Evolutionary conservation across 2,113 vertebrate species (phyloP).

Genomic region (Erythrocebus patas): DNA sequence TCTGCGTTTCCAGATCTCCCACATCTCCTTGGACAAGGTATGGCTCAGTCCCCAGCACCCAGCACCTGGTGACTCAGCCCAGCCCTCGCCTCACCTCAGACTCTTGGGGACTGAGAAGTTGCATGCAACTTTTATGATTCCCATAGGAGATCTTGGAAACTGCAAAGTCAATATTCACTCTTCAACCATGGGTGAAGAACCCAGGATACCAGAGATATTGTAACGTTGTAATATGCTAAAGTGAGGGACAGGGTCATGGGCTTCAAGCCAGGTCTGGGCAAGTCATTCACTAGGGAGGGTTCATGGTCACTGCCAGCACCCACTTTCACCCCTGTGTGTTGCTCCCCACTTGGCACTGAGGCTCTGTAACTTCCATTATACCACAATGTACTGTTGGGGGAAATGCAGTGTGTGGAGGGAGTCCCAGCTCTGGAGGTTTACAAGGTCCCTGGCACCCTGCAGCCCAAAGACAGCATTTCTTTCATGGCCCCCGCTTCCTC

Average conservation of each 20-base stretch:
- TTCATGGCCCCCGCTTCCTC: background rate
- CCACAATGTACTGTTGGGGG: background rate
- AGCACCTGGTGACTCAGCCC: background rate
- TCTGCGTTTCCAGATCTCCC: constrained; percentile 93
- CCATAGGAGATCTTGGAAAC: background rate
- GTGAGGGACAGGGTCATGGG: background rate
- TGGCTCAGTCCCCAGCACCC: background rate
- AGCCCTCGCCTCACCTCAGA: background rate
- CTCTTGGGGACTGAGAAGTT: background rate
- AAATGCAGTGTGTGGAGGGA: background rate
- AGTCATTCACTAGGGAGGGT: background rate
- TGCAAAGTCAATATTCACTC: background rate
- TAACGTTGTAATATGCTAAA: background rate
- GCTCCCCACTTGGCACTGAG: background rate
- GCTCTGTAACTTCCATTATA: too few relatives aligned
- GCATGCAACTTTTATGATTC: background rate
- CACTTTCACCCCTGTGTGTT: accelerated
- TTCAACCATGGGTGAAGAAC: background rate
- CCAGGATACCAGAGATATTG: background rate
- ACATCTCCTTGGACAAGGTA: constrained; percentile 91
- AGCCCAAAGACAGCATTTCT: background rate
- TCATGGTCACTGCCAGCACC: background rate
- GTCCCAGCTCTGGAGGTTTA: background rate
- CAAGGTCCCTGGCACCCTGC: background rate
- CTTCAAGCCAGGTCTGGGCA: background rate